A percentile compares a stretch with the other conserved stretches of the same genome.
Conservation (phyloP, 2,797 vertebrate genomes). For the Microctenopoma stevenorrisi region DNA sequence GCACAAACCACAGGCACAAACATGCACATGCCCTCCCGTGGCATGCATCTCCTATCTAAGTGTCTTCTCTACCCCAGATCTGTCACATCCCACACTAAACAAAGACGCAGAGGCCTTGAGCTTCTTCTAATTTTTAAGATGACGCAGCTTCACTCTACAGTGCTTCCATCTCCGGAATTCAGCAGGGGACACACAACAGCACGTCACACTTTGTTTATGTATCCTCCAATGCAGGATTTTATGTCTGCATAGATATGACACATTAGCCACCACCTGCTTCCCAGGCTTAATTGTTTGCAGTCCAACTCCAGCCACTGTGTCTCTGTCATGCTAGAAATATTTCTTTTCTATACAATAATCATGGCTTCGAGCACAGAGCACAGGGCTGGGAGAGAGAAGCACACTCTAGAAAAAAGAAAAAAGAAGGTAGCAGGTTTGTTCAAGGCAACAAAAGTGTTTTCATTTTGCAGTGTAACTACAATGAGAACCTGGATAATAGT, state of each 20-base stretch:
- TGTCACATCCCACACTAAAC: conserved; percentile 33
- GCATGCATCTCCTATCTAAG: conserved; percentile 28
- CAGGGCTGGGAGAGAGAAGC: too few species aligned
- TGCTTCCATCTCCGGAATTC: conserved; percentile 17
- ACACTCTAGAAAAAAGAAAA: too few species aligned
- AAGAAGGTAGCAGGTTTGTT: too few species aligned
- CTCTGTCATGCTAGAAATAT: conserved; percentile 47
- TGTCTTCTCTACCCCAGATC: conserved; percentile 58
- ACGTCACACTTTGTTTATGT: conserved; percentile 17
- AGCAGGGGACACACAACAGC: not conserved
- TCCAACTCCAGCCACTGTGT: conserved; percentile 36
- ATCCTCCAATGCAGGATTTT: conserved; percentile 33
- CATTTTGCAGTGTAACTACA: too few species aligned
- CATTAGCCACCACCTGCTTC: conserved; percentile 51
- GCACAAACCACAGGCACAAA: conserved; percentile 38
- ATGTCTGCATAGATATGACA: conserved; percentile 40
- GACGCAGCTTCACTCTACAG: not conserved
- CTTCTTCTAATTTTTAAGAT: conserved; percentile 32
- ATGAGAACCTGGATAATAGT: too few species aligned
- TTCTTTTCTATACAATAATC: conserved; percentile 16
- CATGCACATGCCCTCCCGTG: conserved; percentile 23
- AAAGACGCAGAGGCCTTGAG: conserved; percentile 33
- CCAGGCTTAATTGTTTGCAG: conserved; percentile 47
- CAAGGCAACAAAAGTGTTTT: too few species aligned
- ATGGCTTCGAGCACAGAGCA: conserved; percentile 18